Evolutionary conservation across 2,113 vertebrate genomes (phyloP), one percentile per base, ranked within the genome.

Genomic region (Antennarius striatus): DNA sequence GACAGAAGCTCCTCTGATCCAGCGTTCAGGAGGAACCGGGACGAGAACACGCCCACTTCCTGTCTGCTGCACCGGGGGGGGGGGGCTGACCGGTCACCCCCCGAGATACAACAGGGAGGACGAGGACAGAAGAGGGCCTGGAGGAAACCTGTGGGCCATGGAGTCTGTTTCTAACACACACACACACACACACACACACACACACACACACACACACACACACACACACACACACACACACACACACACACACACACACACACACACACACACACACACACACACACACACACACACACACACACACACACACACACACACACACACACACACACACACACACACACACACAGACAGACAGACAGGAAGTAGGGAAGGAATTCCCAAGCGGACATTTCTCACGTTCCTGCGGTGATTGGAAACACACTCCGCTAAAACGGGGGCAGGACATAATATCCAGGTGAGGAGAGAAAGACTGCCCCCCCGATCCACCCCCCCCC

Each of bases 401-500:
- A 80, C 93, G 89, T 98, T 96, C 95, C 93, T 94, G 79, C 87
- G 77, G 74, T 59, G 90, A 91, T 93, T 95, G 93, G 87, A 93
- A 95, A 94, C 92, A 93, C 92, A 89, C 90, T 77, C 80, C 86
- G 72, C 79, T 93, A 94, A 96, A 96, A 86, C 77, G 81, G 71
- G 54, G 91, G 93, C 71, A 81, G 68, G 80, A 87, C 91, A 92
- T 98, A 97, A 98, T 99, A 97, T 96, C 87, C 72, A 96, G 94
- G 96, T 96, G 96, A 96, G 93, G 96, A 98, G 93, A 96, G 96
- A 98, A 92, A 94, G 91, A 92, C 87, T 86, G 93, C 94, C 93
- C 92, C 90, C 89, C 85, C n/a, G n/a, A n/a, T n/a, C n/a, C 82
- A 86, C 85, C 82, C 72, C 80, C 62, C 77, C 47, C 71, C 71